Base-by-base conservation (phyloP, 1,140 invertebrate species). In the Plutomurus gul region DNA sequence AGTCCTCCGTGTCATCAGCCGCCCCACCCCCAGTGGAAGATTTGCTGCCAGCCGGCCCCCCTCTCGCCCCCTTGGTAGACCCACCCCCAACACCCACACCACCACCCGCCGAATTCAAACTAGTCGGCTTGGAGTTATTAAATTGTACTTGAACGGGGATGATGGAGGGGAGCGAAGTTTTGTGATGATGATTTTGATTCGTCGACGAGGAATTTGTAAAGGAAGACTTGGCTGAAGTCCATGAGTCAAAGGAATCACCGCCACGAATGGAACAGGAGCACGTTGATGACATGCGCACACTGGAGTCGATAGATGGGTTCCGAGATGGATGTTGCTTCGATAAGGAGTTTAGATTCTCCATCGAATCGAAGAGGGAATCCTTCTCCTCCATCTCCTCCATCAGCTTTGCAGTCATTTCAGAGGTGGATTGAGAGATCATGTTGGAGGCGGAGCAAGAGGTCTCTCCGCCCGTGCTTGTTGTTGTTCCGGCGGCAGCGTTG, bases 261-360 rank as follows among this genome's bases (percentile, higher is more conserved):
- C 82, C 80, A 6, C 82, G 80, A 51, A 83, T 82, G n/a, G 82
- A 83, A 27, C 82, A 83, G 18, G 82, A 84, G 37, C 81, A 82
- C 16, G 78, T 84, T 1, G 81, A 82, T 4, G 81, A 82, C 82
- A 84, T 82, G 10, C 82, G 51, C 13, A 84, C 60, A 33, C 81
- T 82, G 11, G 82, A 84, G 22, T 84, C 82, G 18, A 84, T 74
- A 16, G 81, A 82, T 1, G 82, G 82, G 65, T 84, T 84, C 4
- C 81, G 76, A 74, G 40, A 39, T 70, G 78, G n/a, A 27, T 20
- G 4, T 11, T 22, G 20, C 72, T 60, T 60, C 51, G 25, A 25
- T 13, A 25, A 33, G 8, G 40, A 10, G n/a, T 18, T 78, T 27
- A 83, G 39, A 46, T 83, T 83, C 40, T 83, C 82, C 37, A 82